phyloP scores from a whole-genome alignment of 1,140 invertebrate genomes.

The Cydia amplana region DNA sequence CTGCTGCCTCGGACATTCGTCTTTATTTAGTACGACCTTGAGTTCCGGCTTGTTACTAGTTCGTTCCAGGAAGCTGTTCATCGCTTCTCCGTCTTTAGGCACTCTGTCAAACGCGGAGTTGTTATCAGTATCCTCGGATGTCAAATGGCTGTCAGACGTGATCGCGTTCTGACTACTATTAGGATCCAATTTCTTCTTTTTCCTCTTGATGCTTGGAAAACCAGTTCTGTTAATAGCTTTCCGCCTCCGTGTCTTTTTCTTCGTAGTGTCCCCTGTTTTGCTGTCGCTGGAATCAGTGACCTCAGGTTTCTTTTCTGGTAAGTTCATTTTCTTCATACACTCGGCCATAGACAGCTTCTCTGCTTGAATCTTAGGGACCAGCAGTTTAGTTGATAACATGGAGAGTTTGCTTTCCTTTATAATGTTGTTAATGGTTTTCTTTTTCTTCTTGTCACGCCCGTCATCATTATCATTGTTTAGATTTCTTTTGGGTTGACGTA shows the following conservation, averaged over 20 bases:
- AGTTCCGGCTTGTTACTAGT: conserved; percentile 76
- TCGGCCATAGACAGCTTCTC: conserved; percentile 58
- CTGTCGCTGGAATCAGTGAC: conserved; percentile 50
- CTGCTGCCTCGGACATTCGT: conserved; percentile 73
- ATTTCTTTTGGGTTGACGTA: conserved; percentile 75
- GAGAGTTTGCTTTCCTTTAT: conserved; percentile 72
- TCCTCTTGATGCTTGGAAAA: conserved; percentile 91
- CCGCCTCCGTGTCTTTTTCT: conserved; percentile 86
- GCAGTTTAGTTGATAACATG: conserved; percentile 64
- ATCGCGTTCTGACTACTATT: conserved; percentile 44
- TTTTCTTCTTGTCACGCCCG: conserved; percentile 72
- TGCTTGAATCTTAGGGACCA: conserved; percentile 66
- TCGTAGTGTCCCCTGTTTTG: conserved; percentile 63
- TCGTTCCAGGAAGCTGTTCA: conserved; percentile 82
- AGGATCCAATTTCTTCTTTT: conserved; percentile 85
- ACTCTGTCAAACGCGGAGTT: conserved; percentile 81
- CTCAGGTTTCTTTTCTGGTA: conserved; percentile 45
- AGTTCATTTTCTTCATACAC: conserved; percentile 50
- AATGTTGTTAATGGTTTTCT: conserved; percentile 61
- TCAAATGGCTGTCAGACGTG: conserved; percentile 64
- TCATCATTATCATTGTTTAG: conserved; percentile 67
- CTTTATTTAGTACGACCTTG: conserved; percentile 75
- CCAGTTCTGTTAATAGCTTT: conserved; percentile 91
- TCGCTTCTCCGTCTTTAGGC: conserved; percentile 83
- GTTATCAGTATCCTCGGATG: conserved; percentile 69